Percentiles rank a stretch among this genome's conserved stretches.
phyloP scores from a whole-genome alignment of 2,888 invertebrate species.

The Heliconius aoede region DNA sequence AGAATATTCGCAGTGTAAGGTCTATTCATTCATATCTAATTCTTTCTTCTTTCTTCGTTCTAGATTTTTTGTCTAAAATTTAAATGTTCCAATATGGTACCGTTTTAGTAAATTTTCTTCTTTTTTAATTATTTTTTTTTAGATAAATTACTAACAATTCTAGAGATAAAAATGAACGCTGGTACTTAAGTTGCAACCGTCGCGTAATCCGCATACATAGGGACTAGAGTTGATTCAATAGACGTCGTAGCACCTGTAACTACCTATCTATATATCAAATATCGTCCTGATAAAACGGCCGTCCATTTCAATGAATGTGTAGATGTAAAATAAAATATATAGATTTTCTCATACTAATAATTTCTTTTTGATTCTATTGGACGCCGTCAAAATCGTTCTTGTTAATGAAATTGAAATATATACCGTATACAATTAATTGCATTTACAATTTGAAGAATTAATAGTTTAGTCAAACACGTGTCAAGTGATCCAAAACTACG shows the following conservation, averaged over 20 bases:
- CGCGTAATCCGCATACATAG: constrained; percentile 2
- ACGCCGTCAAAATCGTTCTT: too few species aligned
- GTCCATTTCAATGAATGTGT: background rate
- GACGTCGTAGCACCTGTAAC: constrained; percentile 19
- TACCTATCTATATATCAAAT: constrained; percentile 1
- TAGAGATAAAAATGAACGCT: too few species aligned
- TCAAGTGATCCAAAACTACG: background rate
- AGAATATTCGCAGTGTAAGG: too few species aligned
- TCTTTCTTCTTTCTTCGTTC: too few species aligned
- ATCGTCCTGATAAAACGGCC: background rate
- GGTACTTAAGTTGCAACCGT: background rate
- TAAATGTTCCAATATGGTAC: too few species aligned
- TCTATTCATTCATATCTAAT: too few species aligned
- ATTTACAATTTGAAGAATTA: background rate
- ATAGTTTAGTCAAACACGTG: background rate
- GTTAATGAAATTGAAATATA: too few species aligned
- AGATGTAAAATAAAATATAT: background rate
- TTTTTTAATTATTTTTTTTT: too few species aligned
- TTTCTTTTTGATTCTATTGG: background rate
- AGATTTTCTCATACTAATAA: background rate
- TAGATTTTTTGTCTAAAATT: too few species aligned
- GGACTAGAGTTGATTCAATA: constrained; percentile 8
- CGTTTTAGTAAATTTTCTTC: too few species aligned
- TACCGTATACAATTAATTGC: too few species aligned
- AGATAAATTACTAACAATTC: too few species aligned